Evolutionary conservation across 2,113 vertebrate genomes (phyloP).

Genomic region (Haemorhous mexicanus): DNA sequence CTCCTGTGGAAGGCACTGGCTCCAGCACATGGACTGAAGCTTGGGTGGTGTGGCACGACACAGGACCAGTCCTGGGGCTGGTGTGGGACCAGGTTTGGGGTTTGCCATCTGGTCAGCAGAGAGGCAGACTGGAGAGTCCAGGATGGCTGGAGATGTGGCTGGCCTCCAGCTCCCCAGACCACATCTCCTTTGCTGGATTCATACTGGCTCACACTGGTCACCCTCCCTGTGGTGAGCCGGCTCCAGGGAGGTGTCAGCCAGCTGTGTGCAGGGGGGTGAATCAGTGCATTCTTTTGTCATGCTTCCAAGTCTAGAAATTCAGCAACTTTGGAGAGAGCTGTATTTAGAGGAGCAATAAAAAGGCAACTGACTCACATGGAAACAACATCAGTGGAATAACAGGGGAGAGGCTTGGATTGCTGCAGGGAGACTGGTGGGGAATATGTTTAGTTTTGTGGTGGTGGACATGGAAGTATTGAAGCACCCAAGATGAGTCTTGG

Average conservation of each 20-base stretch:
- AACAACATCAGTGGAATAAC: conserved; percentile 42
- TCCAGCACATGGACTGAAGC: fast-evolving
- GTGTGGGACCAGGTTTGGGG: not conserved
- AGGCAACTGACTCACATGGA: conserved; percentile 42
- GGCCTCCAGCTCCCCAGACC: not conserved
- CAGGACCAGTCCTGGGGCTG: not conserved
- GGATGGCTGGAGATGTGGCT: fast-evolving
- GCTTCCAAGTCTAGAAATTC: conserved; percentile 5
- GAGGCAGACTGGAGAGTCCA: fast-evolving
- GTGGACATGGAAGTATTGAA: not conserved
- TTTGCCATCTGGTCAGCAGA: not conserved
- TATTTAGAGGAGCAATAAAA: conserved; percentile 44
- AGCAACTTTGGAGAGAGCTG: not conserved
- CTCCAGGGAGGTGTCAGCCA: conserved; percentile 4
- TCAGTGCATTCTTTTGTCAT: conserved; percentile 16
- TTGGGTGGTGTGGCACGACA: fast-evolving
- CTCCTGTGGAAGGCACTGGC: not conserved
- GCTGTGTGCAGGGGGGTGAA: not conserved
- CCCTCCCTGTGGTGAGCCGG: not conserved
- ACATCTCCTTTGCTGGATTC: not conserved
- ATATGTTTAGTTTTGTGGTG: not conserved
- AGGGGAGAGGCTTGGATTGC: not conserved
- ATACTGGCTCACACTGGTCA: not conserved
- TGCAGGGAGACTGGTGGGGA: not conserved
- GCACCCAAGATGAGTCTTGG: not conserved